Conservation (phyloP, 2,888 invertebrate genomes). For the Tryphoninae sp. region DNA sequence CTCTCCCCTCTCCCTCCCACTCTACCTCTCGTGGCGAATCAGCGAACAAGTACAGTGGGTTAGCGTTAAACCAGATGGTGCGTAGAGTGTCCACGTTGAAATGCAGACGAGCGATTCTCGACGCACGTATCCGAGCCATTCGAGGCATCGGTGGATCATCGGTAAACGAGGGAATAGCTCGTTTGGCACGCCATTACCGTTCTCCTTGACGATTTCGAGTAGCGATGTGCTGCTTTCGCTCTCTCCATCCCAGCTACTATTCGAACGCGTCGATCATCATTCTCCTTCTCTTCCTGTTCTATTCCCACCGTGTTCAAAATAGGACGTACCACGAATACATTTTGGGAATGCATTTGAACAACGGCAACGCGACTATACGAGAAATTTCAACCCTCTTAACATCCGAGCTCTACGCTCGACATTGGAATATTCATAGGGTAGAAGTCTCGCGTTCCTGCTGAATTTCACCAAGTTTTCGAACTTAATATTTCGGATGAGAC, state of each 20-base stretch:
- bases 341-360: slow-evolving; percentile 18
- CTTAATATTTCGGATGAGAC: slow-evolving; percentile 31
- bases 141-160: slow-evolving; percentile 8
- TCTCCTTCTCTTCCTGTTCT: neutral
- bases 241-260: neutral
- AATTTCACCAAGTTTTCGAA: slow-evolving; percentile 37
- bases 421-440: neutral
- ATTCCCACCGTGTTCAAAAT: neutral
- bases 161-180: slow-evolving; percentile 31
- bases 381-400: neutral
- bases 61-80: slow-evolving; percentile 22
- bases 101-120: slow-evolving; percentile 13
- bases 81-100: slow-evolving; percentile 27
- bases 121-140: slow-evolving; percentile 29
- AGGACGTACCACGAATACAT: neutral
- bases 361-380: neutral
- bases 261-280: slow-evolving; percentile 10
- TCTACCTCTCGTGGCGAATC: slow-evolving; percentile 20
- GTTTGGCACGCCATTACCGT: slow-evolving; percentile 52
- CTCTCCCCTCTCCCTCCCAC: neutral
- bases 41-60: slow-evolving; percentile 20
- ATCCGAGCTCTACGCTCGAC: neutral
- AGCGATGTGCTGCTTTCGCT: neutral
- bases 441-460: neutral
- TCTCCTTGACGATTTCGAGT: slow-evolving; percentile 37